Evolutionary conservation across 2,797 vertebrate species (phyloP), one percentile per base, ranked within the genome.

Genomic region (Dryobates pubescens): DNA sequence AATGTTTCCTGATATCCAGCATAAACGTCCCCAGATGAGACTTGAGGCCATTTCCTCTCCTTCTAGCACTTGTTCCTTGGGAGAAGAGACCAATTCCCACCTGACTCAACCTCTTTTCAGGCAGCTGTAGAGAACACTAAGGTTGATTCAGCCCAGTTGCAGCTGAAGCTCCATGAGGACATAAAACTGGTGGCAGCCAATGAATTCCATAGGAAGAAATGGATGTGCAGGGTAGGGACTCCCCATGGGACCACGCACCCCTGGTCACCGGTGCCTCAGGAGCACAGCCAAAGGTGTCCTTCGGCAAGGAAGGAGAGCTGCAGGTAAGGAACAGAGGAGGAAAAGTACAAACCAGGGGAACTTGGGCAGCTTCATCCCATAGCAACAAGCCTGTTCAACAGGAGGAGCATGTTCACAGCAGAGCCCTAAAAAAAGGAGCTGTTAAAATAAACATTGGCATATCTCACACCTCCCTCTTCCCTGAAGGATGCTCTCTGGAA

Each of bases 391-490:
- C 89, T 8, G 65, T 61, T 93, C 89, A 92, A 93, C 95, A 93
- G 93, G 92, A 95, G 92, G 78, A 92, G 90, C 23, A 0, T 73
- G 88, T 86, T 95, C 86, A 45, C 93, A 94, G 88, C 89, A 45
- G 63, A 93, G 82, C 62, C 94, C 95, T 93, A 96, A 92, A 88
- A 88, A 90, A 90, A 93, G 92, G 94, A 95, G 82, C 93, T 94
- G 94, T 90, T 88, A 95, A 97, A 97, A 95, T 95, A 95, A 95
- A 96, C 93, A 94, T 38, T 92, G 92, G 88, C 92, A 82, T 45
- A 90, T 93, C 88, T 96, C 94, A 95, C 96, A 96, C 95, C 95
- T 96, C 93, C 95, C 83, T 90, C 95, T 63, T 61, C 93, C 92
- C 93, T 19, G 68, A 80, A 93, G 89, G 95, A 85, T 69, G 65